Percentiles rank a stretch among this genome's conserved stretches.
These are phyloP conservation scores for Temnothorax longispinosus DNA, from an alignment of 1,140 invertebrate genomes.

Conservation along the genomic window DNA sequence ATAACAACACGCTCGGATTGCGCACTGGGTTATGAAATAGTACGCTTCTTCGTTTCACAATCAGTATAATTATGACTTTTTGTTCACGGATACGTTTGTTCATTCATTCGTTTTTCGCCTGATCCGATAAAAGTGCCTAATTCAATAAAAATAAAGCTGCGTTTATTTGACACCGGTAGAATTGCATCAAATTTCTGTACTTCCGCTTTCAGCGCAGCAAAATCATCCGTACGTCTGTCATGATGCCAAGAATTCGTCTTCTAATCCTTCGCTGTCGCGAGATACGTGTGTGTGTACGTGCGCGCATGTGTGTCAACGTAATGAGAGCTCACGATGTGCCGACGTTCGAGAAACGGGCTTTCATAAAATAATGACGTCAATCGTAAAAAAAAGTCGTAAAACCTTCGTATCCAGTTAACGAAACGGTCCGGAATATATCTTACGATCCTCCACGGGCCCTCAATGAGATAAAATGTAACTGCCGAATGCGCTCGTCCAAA, in stretches of 20 bases:
- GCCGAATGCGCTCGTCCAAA: not conserved
- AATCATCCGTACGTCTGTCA: constrained; percentile 54
- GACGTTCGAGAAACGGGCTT: constrained; percentile 56
- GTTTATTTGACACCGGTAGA: constrained; percentile 3
- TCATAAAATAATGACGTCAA: constrained; percentile 65
- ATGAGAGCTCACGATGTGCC: constrained; percentile 46
- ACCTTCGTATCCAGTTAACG: constrained; percentile 42
- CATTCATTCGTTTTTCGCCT: not conserved
- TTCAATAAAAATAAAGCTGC: not conserved
- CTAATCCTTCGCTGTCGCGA: constrained; percentile 26
- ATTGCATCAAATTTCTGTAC: not conserved
- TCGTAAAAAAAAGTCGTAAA: constrained; percentile 50
- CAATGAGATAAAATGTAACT: constrained; percentile 38
- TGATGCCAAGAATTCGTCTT: constrained; percentile 62
- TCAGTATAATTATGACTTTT: not conserved
- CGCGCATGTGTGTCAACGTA: not conserved
- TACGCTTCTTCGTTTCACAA: not conserved
- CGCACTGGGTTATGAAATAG: not conserved
- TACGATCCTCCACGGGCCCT: not conserved
- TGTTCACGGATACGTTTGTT: not conserved
- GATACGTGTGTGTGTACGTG: not conserved
- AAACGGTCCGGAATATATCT: constrained; percentile 32
- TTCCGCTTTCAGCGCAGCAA: constrained; percentile 10
- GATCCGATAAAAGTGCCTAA: not conserved
- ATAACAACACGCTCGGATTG: not conserved